Evolutionary conservation across 92 coral and sea anemone genomes (phyloP), one percentile per base, ranked within the genome.

Genomic region (Porites lobata): DNA sequence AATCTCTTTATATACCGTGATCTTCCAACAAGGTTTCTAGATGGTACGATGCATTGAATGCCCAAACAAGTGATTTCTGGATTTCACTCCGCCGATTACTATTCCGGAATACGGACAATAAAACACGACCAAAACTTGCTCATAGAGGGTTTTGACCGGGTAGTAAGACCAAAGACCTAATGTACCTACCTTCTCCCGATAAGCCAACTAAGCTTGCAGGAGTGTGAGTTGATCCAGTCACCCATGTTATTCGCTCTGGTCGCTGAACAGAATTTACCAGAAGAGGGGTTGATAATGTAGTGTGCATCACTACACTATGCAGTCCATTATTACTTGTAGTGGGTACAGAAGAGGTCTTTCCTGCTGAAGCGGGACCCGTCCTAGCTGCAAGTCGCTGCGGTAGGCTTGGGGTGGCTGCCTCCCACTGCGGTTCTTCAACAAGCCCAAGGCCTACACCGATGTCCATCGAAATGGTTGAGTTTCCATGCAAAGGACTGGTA

Each of bases 351-450:
- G 61, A 52, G 77, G 8, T 62, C 53, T 73, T 73, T 64, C 8
- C 81, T 50, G 7, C 80, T 2, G 51, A 61, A 62, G 22, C 43
- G 63, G 15, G 38, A 50, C 26, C 87, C 11, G 65, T 22, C 24
- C 61, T 84, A 0, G 67, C 2, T 38, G 29, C 12, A 21, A n/a
- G 77, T 52, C 87, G 77, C 64, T 50, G 72, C 21, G 87, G 87
- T 38, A 84, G 75, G 8, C 20, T 73, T 59, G 87, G 87, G 22
- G 87, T 84, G 20, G 87, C 72, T 73, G 79, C 65, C 65, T 84
- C 87, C 87, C 87, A 84, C 11, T 75, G 80, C 61, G 62, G 51
- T 22, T 57, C 87, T 58, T 84, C 81, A 61, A 47, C 29, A 21
- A 74, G 74, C 52, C n/a, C 47, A 51, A 82, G 78, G 29, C 65